Conservation (phyloP, 1,140 invertebrate genomes). For the Cyclina sinensis region DNA sequence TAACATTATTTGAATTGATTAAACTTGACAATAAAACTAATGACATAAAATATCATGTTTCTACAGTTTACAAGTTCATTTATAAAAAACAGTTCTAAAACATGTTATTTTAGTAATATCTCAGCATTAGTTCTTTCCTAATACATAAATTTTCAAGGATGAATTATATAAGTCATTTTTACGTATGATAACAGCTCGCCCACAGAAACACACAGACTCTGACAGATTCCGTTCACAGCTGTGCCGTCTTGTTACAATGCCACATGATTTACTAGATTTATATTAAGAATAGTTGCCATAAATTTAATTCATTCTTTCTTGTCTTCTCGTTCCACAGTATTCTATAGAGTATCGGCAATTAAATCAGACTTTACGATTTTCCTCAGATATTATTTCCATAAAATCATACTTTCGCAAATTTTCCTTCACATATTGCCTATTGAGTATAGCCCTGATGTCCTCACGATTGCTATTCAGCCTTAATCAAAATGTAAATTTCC, state of each 20-base stretch:
- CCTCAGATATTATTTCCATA: conserved; percentile 21
- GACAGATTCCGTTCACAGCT: not conserved
- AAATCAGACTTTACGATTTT: conserved; percentile 30
- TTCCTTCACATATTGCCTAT: conserved; percentile 15
- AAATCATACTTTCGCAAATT: conserved; percentile 21
- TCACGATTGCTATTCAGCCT: not conserved
- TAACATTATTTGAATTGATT: too few species aligned
- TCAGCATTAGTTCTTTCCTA: too few species aligned
- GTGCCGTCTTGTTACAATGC: not conserved
- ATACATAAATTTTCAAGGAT: too few species aligned
- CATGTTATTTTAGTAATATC: too few species aligned
- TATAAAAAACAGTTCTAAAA: too few species aligned
- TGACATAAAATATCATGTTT: too few species aligned
- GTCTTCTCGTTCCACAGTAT: not conserved
- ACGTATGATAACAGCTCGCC: too few species aligned
- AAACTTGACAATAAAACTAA: too few species aligned
- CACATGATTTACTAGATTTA: conserved; percentile 1
- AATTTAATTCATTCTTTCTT: conserved; percentile 11
- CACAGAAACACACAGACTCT: not conserved
- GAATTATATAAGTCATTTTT: too few species aligned
- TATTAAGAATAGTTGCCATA: not conserved
- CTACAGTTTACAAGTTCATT: too few species aligned
- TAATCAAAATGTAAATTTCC: conserved; percentile 42
- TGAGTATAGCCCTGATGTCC: not conserved
- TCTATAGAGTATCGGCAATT: conserved; percentile 7